These are phyloP conservation scores for Myotis daubentonii DNA, from an alignment of 2,797 vertebrate genomes.

Conservation along the genomic window DNA sequence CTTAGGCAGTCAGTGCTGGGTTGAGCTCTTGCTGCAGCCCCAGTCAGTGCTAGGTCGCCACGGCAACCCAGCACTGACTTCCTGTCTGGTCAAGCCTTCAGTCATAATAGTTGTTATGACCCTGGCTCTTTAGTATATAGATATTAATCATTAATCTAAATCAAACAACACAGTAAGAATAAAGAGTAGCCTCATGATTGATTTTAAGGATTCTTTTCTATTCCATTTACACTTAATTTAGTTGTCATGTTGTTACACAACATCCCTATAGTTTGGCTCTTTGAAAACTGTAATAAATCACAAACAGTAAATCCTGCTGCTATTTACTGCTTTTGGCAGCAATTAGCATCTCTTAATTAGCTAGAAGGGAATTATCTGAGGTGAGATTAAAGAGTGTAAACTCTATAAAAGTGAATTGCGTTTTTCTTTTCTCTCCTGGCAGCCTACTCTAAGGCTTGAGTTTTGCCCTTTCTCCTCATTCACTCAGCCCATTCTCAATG, in stretches of 20 bases:
- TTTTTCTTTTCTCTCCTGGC: background rate
- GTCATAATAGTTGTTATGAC: no score
- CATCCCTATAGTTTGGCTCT: background rate
- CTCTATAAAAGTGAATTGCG: background rate
- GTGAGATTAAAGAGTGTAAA: background rate
- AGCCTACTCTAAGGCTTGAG: background rate
- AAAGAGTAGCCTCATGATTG: background rate
- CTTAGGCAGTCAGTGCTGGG: no score
- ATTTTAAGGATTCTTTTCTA: constrained; percentile 5
- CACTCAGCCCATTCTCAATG: background rate
- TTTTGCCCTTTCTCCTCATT: background rate
- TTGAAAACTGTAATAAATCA: constrained; percentile 43
- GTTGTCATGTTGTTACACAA: background rate
- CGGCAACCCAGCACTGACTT: no score
- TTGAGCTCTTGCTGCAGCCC: no score
- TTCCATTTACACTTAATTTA: constrained; percentile 8
- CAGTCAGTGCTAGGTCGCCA: no score
- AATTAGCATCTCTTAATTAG: background rate
- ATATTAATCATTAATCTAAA: constrained; percentile 41
- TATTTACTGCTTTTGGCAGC: constrained; percentile 43
- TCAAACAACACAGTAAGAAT: background rate
- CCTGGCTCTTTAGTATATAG: no score
- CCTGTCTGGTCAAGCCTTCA: no score
- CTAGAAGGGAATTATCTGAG: background rate
- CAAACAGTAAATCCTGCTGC: constrained; percentile 3